A percentile compares a stretch with the other conserved stretches of the same genome.
phyloP scores from a whole-genome alignment of 2,888 invertebrate genomes.

The Ischnura elegans region DNA sequence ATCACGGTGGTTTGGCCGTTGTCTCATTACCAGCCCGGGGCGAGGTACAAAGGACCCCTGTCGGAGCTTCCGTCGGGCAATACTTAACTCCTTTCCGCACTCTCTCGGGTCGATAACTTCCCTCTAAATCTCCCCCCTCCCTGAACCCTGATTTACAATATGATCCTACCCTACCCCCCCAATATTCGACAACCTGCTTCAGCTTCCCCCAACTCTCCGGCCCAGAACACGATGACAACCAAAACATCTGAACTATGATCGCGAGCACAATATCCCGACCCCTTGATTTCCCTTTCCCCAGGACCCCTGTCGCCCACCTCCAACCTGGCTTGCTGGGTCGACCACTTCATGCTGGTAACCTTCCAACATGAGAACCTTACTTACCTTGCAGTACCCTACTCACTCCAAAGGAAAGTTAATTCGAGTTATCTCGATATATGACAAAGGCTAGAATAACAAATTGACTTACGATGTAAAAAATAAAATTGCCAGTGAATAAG shows the following conservation, averaged over 20 bases:
- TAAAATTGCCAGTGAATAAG: no score
- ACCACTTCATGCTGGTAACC: background rate
- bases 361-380: no score
- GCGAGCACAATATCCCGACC: background rate
- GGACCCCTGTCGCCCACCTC: background rate
- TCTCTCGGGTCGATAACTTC: background rate
- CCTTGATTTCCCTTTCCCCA: background rate
- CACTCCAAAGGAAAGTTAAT: no score
- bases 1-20: background rate
- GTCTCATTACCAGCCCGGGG: background rate
- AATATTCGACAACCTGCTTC: background rate
- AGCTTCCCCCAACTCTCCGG: background rate
- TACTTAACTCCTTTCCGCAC: conserved; percentile 19
- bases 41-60: background rate
- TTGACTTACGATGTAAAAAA: no score
- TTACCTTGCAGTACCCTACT: no score
- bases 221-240: conserved; percentile 27
- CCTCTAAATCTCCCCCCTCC: background rate
- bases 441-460: no score
- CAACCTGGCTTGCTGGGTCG: background rate
- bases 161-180: background rate
- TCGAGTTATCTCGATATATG: no score
- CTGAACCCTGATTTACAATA: background rate
- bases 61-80: background rate
- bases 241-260: conserved; percentile 62